Base-by-base conservation (phyloP, 2,888 invertebrate species). In the Andrena dorsata region DNA sequence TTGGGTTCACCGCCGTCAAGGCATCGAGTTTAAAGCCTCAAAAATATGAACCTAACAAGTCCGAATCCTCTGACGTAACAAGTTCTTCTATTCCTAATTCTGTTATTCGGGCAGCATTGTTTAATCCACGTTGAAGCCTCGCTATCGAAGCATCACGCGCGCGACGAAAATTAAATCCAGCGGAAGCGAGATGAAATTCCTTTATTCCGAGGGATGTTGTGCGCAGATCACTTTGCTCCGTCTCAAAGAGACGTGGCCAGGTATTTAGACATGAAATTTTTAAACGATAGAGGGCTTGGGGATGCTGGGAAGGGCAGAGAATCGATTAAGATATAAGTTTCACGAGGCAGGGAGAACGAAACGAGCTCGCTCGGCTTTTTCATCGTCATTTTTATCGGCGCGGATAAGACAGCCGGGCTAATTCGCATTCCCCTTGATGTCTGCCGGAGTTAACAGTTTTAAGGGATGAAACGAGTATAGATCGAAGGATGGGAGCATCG, bases 401-500 rank as follows among this genome's bases (percentile, higher is more conserved):
- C 88, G 86, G 88, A 84, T 87, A 91, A 91, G 90, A 92, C 90
- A 88, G 88, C 85, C 86, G 80, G 86, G 91, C 92, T 93, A 93
- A 93, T 93, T 93, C 92, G 90, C 90, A 93, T 93, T 93, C 92
- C 92, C 92, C 93, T 93, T 93, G 92, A 93, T 92, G 93, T 93
- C 92, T 91, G 91, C 86, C 85, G 88, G 90, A 92, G 93, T 93
- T 93, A 93, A 93, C 93, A 91, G 91, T 93, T 93, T 93, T 93
- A 92, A 92, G 91, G 93, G 93, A 93, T 93, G 92, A 93, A 93
- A 93, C 86, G 92, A 90, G 92, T 91, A 90, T 90, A 91, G 91
- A 93, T 93, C 91, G 91, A 88, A 90, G 89, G 86, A 86, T 86
- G 88, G 90, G 71, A 60, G 53, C 32, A 49, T 20, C 56, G 60